Base-by-base conservation (phyloP, 2,888 invertebrate species). In the Pandemis heparana region DNA sequence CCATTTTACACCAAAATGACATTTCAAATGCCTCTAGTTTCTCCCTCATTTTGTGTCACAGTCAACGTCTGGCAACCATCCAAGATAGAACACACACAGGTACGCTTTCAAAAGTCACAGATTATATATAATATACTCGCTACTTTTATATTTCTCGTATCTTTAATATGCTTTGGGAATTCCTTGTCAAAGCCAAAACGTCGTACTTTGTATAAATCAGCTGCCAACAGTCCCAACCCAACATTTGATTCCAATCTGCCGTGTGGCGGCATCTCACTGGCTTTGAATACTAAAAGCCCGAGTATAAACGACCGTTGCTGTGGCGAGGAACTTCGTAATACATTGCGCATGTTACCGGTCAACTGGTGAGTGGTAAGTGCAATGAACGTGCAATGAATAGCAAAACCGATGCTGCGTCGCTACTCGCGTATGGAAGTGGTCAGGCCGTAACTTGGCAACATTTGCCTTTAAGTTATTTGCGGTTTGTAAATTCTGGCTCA, bases 281-380 rank as follows among this genome's bases (percentile, higher is more conserved):
- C 66, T 56, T 67, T 59, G 56, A 66, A 66, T 53, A 12, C 53
- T 53, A 53, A 51, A 41, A 48, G 48, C 48, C n/a, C n/a, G n/a
- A n/a, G 6, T 6, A 0, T 5, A 5, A 43, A 12, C 43, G 12
- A 48, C 48, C 5, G 14, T 6, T n/a, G 48, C 4, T 0, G 48
- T 0, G 7, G n/a, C 0, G n/a, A n/a, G n/a, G 0, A 6, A 48
- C 4, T n/a, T n/a, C 14, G 14, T 48, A 48, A 48, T 48, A 48
- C 48, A 48, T n/a, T n/a, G 5, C 48, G 6, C 1, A n/a, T 48
- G 14, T 48, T 48, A 5, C 6, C 14, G 6, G 48, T 14, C 6
- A 14, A 48, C n/a, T n/a, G 14, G 6, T n/a, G n/a, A 48, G n/a
- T n/a, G 48, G n/a, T n/a, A n/a, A 5, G 1, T 7, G 48, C 5